Evolutionary conservation across 2,888 invertebrate species (phyloP).

Genomic region (Cyaniris semiargus): DNA sequence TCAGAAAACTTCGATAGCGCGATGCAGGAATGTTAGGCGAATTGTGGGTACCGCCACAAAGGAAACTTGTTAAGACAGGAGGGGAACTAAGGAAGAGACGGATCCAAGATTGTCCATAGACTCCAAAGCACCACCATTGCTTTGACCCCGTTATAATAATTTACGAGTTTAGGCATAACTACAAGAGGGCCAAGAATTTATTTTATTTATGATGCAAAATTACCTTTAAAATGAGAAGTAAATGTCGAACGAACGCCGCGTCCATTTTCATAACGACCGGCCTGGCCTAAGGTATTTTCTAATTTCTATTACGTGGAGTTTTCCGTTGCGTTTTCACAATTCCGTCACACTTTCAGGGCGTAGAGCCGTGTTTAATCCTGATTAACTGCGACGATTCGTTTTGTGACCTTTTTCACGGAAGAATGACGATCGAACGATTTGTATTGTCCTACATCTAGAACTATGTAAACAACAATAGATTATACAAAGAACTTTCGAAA

Average conservation of each 20-base stretch:
- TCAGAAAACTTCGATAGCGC: too few species aligned
- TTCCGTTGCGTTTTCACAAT: slow-evolving; percentile 54
- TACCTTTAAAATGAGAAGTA: slow-evolving; percentile 30
- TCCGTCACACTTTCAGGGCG: slow-evolving; percentile 62
- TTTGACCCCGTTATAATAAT: too few species aligned
- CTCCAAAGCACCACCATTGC: too few species aligned
- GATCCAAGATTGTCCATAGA: too few species aligned
- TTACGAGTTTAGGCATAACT: too few species aligned
- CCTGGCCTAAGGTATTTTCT: background rate
- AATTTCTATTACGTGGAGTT: slow-evolving; percentile 35
- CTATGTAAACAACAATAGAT: background rate
- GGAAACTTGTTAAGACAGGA: too few species aligned
- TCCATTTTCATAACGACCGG: slow-evolving; percentile 27
- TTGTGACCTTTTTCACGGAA: slow-evolving; percentile 23
- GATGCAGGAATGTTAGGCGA: too few species aligned
- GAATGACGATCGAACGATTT: slow-evolving; percentile 5
- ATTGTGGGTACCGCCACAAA: too few species aligned
- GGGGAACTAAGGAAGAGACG: too few species aligned
- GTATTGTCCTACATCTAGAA: slow-evolving; percentile 10
- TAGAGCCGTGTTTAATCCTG: slow-evolving; percentile 34
- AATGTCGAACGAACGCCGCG: slow-evolving; percentile 15
- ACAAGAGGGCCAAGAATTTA: too few species aligned
- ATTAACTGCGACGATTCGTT: slow-evolving; percentile 27
- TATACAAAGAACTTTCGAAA: background rate
- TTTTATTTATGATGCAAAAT: background rate